phyloP scores from a whole-genome alignment of 2,113 vertebrate species.

The Lamprologus tigripictilis region DNA sequence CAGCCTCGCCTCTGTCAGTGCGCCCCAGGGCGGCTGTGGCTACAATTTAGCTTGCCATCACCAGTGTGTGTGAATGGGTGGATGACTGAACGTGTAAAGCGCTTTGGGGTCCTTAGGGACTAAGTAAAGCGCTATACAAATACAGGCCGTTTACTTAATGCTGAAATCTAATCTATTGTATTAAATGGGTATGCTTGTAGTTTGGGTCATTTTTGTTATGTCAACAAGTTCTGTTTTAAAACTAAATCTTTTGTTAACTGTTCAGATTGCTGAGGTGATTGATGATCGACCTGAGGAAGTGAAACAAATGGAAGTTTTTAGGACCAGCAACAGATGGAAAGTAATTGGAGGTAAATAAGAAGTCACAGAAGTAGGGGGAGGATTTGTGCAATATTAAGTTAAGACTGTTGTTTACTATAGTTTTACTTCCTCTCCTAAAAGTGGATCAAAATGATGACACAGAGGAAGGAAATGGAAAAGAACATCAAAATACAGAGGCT shows the following conservation, averaged over 20 bases:
- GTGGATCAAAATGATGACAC: slow-evolving; percentile 30
- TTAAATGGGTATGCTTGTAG: neutral
- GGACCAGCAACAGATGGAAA: slow-evolving; percentile 85
- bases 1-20: neutral
- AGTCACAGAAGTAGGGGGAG: neutral
- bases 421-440: neutral
- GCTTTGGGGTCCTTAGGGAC: neutral
- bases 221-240: neutral
- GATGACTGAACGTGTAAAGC: neutral
- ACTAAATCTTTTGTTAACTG: neutral
- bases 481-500: neutral
- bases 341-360: slow-evolving; percentile 80
- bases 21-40: neutral
- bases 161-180: neutral
- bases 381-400: neutral
- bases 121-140: neutral
- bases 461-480: neutral
- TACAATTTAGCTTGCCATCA: neutral
- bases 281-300: slow-evolving; percentile 89
- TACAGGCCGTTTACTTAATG: neutral
- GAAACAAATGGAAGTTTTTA: slow-evolving; percentile 87
- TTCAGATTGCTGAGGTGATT: slow-evolving; percentile 86
- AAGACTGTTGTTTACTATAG: neutral
- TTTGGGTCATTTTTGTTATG: neutral
- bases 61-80: neutral